Base-by-base conservation (phyloP, 2,888 invertebrate genomes). In the Belgica antarctica region DNA sequence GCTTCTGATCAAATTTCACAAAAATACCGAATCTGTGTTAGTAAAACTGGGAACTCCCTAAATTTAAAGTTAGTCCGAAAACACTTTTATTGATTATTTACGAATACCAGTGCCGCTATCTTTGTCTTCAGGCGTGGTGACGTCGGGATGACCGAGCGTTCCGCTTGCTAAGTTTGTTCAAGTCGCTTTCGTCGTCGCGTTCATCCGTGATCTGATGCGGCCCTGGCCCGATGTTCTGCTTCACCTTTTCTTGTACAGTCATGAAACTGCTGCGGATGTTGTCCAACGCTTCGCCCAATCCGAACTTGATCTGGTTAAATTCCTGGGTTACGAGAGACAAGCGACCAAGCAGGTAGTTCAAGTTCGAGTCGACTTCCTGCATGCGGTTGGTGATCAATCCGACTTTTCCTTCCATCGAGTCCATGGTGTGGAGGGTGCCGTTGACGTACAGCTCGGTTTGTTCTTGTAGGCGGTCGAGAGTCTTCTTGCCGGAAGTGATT, bases 251-350 rank as follows among this genome's bases (percentile, higher is more conserved):
- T 73, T 89, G 85, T 15, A 88, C 87, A 24, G 83, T 81, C 71
- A 83, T 83, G 74, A 89, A 86, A 71, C 86, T 87, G 25, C 83
- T 83, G 74, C 87, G 86, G 68, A 90, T 85, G 74, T 88, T 85
- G 73, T 89, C 87, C 69, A 93, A 77, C 0, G 90, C 89, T 12
- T 86, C 83, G 0, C 89, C 88, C 0, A 94, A 81, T 0, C 90
- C 90, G 0, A 82, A 81, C 77, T 92, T 91, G 73, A 94, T 91
- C 75, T 86, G 85, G 75, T 88, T 88, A 79, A 94, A 94, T 78
- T 94, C 93, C 74, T 90, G 90, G 1, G 91, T 90, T 31, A 92
- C 89, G 5, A 94, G 80, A 0, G 90, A 88, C 71, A 94, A 80
- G 70, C 89, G 83, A 4, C 93, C 93, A 71, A 94, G 79, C 59